Evolutionary conservation across 2,113 vertebrate species (phyloP).

Genomic region (Corvus hawaiiensis): DNA sequence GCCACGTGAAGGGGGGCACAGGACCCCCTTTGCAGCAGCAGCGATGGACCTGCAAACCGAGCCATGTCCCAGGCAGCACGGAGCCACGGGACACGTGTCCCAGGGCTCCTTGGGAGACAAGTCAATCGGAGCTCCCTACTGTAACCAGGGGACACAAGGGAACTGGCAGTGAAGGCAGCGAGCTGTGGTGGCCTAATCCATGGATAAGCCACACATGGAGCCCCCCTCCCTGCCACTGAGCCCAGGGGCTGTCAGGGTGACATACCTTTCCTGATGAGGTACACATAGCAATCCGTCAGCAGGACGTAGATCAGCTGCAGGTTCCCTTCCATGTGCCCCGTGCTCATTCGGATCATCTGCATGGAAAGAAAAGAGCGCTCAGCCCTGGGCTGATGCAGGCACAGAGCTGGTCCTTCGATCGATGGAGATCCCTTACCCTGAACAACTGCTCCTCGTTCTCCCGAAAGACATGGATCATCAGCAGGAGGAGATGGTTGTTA

Average conservation of each 20-base stretch:
- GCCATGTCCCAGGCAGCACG: accelerated
- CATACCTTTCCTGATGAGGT: conserved; percentile 93
- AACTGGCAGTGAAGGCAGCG: background rate
- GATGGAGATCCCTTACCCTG: conserved; percentile 72
- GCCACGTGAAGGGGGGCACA: background rate
- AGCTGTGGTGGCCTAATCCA: background rate
- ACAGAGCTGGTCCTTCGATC: accelerated
- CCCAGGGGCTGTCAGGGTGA: background rate
- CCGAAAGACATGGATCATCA: conserved; percentile 97
- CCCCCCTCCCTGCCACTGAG: background rate
- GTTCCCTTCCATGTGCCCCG: conserved; percentile 96
- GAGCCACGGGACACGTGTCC: accelerated
- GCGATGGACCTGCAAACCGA: background rate
- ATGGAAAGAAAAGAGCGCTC: background rate
- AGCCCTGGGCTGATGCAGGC: background rate
- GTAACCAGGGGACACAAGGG: background rate
- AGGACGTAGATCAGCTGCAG: conserved; percentile 92
- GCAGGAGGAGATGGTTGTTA: conserved; percentile 94
- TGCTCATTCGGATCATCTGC: conserved; percentile 96
- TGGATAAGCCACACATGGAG: background rate
- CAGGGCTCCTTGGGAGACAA: background rate
- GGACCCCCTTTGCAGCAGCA: background rate
- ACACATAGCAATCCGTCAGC: conserved; percentile 93
- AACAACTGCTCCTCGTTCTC: conserved; percentile 97
- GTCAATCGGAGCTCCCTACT: background rate